Evolutionary conservation across 2,797 vertebrate genomes (phyloP).

Genomic region (Morelia viridis): DNA sequence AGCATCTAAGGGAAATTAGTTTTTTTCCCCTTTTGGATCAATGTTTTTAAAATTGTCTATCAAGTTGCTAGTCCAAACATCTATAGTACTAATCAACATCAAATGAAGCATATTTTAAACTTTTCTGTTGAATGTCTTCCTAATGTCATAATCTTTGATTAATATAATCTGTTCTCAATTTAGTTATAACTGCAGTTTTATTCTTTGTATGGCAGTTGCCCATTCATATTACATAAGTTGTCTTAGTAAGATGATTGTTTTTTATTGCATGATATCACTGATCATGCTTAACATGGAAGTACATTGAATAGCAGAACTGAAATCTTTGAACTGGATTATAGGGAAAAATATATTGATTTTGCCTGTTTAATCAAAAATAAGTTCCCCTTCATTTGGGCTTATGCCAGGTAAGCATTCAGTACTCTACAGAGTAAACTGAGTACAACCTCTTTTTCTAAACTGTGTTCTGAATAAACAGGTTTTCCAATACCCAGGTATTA

Average conservation of each 20-base stretch:
- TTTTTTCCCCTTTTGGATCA: slow-evolving; percentile 67
- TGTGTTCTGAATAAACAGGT: slow-evolving; percentile 14
- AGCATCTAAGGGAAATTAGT: slow-evolving; percentile 63
- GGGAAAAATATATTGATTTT: not conserved
- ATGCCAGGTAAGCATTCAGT: not conserved
- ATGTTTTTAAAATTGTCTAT: slow-evolving; percentile 67
- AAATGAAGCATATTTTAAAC: slow-evolving; percentile 60
- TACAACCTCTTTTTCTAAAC: not conserved
- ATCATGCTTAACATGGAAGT: not conserved
- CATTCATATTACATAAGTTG: not conserved
- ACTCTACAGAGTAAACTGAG: not conserved
- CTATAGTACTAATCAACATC: slow-evolving; percentile 59
- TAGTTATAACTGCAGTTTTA: slow-evolving; percentile 50
- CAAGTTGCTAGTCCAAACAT: slow-evolving; percentile 48
- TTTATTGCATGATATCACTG: not conserved
- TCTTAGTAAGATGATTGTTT: not conserved
- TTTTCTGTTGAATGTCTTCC: slow-evolving; percentile 48
- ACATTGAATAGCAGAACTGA: slow-evolving; percentile 33
- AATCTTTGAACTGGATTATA: not conserved
- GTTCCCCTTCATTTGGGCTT: not conserved
- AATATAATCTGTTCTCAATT: slow-evolving; percentile 51
- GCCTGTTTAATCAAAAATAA: not conserved
- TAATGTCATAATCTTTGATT: slow-evolving; percentile 38
- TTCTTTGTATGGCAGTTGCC: slow-evolving; percentile 47
- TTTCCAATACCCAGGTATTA: not conserved